A percentile compares a stretch with the other conserved stretches of the same genome.
Conservation (phyloP, 2,113 vertebrate species). For the Siniperca knerii region DNA sequence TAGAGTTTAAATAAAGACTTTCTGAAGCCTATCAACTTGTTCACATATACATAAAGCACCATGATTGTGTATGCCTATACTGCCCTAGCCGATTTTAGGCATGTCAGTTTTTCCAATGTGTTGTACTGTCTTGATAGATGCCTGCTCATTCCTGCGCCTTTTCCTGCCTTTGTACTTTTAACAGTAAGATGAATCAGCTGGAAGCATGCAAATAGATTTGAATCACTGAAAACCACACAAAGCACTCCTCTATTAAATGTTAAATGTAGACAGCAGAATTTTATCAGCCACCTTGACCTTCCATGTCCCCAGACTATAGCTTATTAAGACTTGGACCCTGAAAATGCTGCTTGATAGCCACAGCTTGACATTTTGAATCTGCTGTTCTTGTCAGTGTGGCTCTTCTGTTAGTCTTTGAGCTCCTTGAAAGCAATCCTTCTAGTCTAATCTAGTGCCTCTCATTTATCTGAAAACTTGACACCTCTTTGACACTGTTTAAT, state of each 20-base stretch:
- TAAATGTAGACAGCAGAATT: background rate
- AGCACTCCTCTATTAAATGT: constrained; percentile 1
- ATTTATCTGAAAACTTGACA: background rate
- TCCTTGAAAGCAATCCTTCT: background rate
- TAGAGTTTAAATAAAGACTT: constrained; percentile 59
- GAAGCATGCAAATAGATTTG: background rate
- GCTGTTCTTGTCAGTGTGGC: background rate
- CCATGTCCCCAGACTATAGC: background rate
- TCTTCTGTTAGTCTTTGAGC: background rate
- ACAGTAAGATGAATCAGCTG: background rate
- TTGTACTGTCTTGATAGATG: background rate
- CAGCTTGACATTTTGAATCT: constrained; percentile 1
- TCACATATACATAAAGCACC: background rate
- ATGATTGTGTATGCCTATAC: background rate
- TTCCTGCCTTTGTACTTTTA: background rate
- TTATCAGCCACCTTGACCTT: constrained; percentile 24
- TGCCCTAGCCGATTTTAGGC: no score
- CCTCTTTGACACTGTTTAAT: background rate
- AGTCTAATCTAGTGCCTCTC: background rate
- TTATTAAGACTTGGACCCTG: background rate
- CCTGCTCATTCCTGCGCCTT: background rate
- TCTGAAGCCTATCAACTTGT: background rate
- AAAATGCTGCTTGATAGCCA: background rate
- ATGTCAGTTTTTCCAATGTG: background rate
- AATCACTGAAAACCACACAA: background rate